Conservation (phyloP, 2,113 vertebrate genomes). For the Epinephelus cyanopodus region DNA sequence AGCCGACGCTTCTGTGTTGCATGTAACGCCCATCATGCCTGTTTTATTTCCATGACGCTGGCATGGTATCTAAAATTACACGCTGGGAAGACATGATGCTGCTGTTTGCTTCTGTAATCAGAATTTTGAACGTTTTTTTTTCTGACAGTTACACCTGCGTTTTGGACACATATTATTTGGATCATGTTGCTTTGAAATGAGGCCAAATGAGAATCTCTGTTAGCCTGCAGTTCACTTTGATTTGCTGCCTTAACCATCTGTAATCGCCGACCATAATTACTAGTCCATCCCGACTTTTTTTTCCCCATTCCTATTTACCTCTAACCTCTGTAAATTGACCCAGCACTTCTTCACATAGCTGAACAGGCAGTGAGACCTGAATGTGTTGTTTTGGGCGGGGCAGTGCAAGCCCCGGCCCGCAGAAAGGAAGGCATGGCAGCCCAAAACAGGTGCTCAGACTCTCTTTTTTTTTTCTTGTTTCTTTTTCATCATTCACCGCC, state of each 20-base stretch:
- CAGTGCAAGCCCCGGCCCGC: conserved; percentile 65
- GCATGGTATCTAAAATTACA: no score
- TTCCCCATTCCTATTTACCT: conserved; percentile 26
- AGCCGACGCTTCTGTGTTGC: no score
- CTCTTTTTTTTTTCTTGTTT: conserved; percentile 34
- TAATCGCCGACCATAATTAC: conserved; percentile 45
- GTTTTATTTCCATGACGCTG: no score
- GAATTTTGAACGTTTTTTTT: no score
- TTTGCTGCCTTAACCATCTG: conserved; percentile 14
- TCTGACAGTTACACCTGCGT: no score
- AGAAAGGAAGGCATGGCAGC: conserved; percentile 45
- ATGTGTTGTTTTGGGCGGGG: conserved; percentile 57
- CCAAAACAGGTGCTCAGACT: conserved; percentile 78
- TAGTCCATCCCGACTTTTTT: not conserved
- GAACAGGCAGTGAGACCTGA: conserved; percentile 60
- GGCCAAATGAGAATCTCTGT: not conserved
- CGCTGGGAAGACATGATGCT: no score
- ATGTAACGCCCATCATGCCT: no score
- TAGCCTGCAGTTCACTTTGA: not conserved
- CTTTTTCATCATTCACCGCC: conserved; percentile 58
- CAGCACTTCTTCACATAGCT: conserved; percentile 58
- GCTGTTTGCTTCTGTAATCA: no score
- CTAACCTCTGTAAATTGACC: conserved; percentile 53
- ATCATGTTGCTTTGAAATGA: no score
- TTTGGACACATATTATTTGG: no score